Conservation (phyloP, 2,113 vertebrate species). For the Salvelinus fontinalis region DNA sequence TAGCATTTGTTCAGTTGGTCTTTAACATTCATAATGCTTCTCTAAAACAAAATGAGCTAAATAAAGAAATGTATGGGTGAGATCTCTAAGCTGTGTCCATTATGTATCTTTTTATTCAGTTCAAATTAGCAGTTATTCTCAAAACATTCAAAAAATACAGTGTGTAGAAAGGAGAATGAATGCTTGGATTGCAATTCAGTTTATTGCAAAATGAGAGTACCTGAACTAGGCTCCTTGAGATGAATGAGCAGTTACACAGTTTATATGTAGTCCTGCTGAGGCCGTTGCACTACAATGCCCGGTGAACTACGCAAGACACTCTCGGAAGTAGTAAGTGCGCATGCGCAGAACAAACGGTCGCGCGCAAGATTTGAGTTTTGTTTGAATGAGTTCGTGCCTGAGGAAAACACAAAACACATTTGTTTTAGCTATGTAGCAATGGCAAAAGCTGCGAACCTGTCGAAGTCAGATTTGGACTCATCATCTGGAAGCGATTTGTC, state of each 20-base stretch:
- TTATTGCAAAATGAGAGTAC: no score
- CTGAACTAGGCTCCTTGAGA: no score
- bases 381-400: constrained; percentile 54
- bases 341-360: constrained; percentile 73
- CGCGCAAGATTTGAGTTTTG: constrained; percentile 66
- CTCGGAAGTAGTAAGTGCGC: constrained; percentile 55
- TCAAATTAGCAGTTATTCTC: not conserved
- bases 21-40: constrained; percentile 42
- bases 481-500: constrained; percentile 39
- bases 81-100: constrained; percentile 4
- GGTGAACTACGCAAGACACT: not conserved
- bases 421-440: constrained; percentile 63
- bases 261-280: no score
- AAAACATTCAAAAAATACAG: no score
- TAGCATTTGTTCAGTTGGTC: constrained; percentile 19
- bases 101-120: not conserved
- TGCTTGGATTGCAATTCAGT: no score
- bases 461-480: constrained; percentile 30
- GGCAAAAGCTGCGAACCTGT: constrained; percentile 41
- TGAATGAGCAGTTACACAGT: no score
- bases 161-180: no score
- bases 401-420: not conserved
- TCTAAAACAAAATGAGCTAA: constrained; percentile 49
- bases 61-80: constrained; percentile 54
- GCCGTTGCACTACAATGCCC: constrained; percentile 49